Base-by-base conservation (phyloP, 2,797 vertebrate genomes). In the Galago senegalensis region DNA sequence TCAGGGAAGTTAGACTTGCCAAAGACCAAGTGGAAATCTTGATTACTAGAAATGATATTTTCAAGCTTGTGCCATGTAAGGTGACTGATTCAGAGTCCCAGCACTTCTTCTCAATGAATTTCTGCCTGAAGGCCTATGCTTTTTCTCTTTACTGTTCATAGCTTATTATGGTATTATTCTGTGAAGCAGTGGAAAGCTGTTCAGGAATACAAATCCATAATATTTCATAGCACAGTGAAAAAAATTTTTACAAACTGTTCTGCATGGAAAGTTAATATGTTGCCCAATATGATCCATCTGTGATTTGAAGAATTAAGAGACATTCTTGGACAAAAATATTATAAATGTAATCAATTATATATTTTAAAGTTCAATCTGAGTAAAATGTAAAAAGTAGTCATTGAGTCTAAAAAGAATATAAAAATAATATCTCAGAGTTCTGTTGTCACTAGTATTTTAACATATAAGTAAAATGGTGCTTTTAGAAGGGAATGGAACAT, bases 371-470 rank as follows among this genome's bases (percentile, higher is more conserved):
- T 96, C 93, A 97, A 11, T 16, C 91, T 97, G 96, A 96, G 96
- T 97, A 97, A 98, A 98, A 97, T 73, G 58, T 97, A 97, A 40
- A 80, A 67, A 61, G 61, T 69, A 14, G 92, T 97, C 98, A 97
- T 94, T 97, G 96, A 96, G 3, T 4, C 40, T 63, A 93, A 25
- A 77, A 70, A 96, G 17, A 97, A 97, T 97, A 97, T 89, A 92
- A 95, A 96, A 93, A 40, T 72, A 80, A 77, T 96, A 49, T 16
- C 97, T 98, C 84, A n/a, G 56, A 53, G 4, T 95, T 65, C 49
- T 86, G 27, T 89, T 95, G 97, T 93, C 81, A 89, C 17, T 92
- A 95, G 82, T 86, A 43, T 88, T 73, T 37, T 94, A 85, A 97
- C 93, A 95, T 56, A 1, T 2, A 92, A 89, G 29, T 94, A 97